Evolutionary conservation across 2,797 vertebrate genomes (phyloP).

Genomic region (Phylloscopus collybita): DNA sequence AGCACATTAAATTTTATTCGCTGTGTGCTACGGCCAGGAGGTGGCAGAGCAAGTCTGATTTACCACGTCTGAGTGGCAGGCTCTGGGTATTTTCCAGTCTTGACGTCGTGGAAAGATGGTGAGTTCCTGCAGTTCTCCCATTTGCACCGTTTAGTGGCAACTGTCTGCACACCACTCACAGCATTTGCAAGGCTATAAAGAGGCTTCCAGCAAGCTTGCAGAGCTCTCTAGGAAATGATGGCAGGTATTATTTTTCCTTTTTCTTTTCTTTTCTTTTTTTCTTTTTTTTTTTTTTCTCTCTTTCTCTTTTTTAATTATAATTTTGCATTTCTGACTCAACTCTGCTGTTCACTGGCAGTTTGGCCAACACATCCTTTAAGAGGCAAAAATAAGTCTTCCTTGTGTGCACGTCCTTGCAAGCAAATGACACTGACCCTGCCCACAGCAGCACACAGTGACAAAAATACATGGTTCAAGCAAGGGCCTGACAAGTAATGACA

Average conservation of each 20-base stretch:
- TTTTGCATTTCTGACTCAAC: slow-evolving; percentile 13
- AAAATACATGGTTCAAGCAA: not conserved
- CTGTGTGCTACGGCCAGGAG: slow-evolving; percentile 48
- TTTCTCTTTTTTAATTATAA: not conserved
- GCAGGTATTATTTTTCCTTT: not conserved
- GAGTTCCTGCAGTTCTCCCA: not conserved
- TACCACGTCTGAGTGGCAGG: not conserved
- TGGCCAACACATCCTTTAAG: not conserved
- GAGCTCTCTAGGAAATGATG: slow-evolving; percentile 25
- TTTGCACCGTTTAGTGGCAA: not conserved
- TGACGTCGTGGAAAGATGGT: not conserved
- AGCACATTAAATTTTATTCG: not conserved
- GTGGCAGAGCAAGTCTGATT: slow-evolving; percentile 60
- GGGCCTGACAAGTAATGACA: not conserved
- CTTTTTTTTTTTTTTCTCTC: not conserved
- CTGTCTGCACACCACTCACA: not conserved
- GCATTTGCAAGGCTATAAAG: slow-evolving; percentile 10
- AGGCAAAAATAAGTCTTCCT: not conserved
- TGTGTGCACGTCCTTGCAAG: rapidly evolving
- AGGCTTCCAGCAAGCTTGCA: not conserved
- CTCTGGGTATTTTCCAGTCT: not conserved
- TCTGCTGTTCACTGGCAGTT: not conserved
- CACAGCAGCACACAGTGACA: not conserved
- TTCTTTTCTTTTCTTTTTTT: not conserved
- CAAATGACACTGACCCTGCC: not conserved